These are phyloP conservation scores for Probosciger aterrimus DNA, from an alignment of 2,113 vertebrate genomes.

Conservation along the genomic window DNA sequence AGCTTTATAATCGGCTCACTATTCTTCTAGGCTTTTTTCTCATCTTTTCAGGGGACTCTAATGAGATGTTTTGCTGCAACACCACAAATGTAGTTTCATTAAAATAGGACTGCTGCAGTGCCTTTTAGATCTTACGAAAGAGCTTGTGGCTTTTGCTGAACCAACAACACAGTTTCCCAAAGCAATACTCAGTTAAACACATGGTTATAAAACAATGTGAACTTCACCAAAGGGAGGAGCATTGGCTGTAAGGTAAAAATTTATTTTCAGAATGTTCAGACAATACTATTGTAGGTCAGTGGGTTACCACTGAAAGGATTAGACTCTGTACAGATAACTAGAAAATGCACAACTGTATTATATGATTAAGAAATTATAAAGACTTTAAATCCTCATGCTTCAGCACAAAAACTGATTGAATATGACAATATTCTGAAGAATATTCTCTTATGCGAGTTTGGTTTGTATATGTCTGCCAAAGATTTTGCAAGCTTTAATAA, in stretches of 20 bases:
- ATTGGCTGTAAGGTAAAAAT: not conserved
- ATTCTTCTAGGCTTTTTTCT: not conserved
- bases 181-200: not conserved
- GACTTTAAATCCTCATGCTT: not conserved
- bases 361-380: not conserved
- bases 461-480: not conserved
- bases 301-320: not conserved
- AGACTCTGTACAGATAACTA: not conserved
- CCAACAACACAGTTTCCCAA: not conserved
- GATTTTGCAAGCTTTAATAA: not conserved
- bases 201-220: not conserved
- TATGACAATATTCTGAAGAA: not conserved
- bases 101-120: not conserved
- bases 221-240: not conserved
- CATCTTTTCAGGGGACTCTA: not conserved
- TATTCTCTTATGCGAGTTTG: not conserved
- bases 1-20: not conserved
- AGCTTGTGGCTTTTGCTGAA: not conserved
- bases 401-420: not conserved
- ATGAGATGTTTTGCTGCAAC: not conserved
- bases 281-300: not conserved
- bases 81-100: not conserved
- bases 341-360: not conserved
- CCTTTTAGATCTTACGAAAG: not conserved
- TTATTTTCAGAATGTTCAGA: not conserved